phyloP scores from a whole-genome alignment of 1,140 invertebrate genomes.

The Chymomyza costata region DNA sequence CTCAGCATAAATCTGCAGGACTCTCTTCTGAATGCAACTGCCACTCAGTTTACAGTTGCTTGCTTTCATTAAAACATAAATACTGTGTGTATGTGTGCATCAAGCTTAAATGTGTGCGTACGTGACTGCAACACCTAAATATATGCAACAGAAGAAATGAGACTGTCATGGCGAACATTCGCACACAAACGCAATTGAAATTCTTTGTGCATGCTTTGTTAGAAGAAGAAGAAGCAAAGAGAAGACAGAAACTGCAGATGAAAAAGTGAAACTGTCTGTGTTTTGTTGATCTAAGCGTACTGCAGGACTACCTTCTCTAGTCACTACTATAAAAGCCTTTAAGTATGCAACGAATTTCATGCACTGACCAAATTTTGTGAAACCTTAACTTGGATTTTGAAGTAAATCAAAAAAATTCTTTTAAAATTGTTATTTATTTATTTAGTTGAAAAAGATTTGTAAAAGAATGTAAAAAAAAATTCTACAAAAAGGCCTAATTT shows the following conservation, averaged over 20 bases:
- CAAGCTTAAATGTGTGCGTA: slow-evolving; percentile 39
- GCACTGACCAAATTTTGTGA: background rate
- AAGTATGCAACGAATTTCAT: background rate
- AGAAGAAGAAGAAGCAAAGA: too few relatives aligned
- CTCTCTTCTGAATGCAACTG: slow-evolving; percentile 14
- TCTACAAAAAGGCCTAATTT: too few relatives aligned
- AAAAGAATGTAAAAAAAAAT: too few relatives aligned
- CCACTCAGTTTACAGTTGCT: slow-evolving; percentile 9
- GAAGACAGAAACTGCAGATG: too few relatives aligned
- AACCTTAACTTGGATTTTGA: too few relatives aligned
- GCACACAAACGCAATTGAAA: slow-evolving; percentile 44
- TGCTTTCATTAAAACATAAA: slow-evolving; percentile 33
- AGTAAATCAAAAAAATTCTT: too few relatives aligned
- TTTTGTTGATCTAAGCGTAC: slow-evolving; percentile 53
- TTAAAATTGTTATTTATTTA: too few relatives aligned
- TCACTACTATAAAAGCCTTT: too few relatives aligned
- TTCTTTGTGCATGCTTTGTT: slow-evolving; percentile 34
- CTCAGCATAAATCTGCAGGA: slow-evolving; percentile 48
- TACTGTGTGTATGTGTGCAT: slow-evolving; percentile 11
- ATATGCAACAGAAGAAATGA: slow-evolving; percentile 48
- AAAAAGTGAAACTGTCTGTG: slow-evolving; percentile 8
- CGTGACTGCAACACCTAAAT: slow-evolving; percentile 65
- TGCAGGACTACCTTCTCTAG: slow-evolving; percentile 3
- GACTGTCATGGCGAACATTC: slow-evolving; percentile 14
- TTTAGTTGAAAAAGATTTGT: too few relatives aligned